phyloP scores from a whole-genome alignment of 2,113 vertebrate species.

The Oenanthe melanoleuca region DNA sequence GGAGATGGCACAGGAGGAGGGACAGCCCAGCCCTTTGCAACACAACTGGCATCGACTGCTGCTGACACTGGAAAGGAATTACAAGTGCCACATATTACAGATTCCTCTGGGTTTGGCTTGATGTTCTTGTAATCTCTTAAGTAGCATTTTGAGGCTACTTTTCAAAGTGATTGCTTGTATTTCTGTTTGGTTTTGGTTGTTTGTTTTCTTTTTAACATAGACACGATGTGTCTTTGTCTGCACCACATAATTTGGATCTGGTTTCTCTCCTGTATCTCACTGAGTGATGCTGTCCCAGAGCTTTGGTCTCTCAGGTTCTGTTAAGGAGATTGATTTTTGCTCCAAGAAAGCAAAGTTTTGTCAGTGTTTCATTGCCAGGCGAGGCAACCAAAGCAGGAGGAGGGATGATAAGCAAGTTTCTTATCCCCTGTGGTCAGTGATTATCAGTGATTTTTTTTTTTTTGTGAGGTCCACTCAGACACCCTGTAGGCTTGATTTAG shows the following conservation, averaged over 20 bases:
- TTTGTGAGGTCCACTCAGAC: background rate
- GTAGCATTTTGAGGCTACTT: background rate
- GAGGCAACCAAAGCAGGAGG: background rate
- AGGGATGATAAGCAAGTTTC: background rate
- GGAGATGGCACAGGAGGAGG: background rate
- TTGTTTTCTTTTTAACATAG: background rate
- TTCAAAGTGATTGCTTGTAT: background rate
- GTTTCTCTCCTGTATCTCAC: background rate
- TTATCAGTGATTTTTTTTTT: background rate
- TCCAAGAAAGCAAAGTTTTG: background rate
- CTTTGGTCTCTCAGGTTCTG: background rate
- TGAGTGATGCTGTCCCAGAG: rapidly evolving
- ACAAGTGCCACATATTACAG: background rate
- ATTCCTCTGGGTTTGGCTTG: background rate
- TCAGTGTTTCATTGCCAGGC: background rate
- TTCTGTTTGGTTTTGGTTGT: background rate
- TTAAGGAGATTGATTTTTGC: background rate
- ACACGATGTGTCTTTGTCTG: background rate
- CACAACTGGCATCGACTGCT: rapidly evolving
- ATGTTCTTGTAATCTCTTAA: background rate
- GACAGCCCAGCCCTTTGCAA: background rate
- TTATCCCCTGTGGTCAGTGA: background rate
- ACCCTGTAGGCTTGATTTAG: background rate
- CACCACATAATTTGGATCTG: background rate
- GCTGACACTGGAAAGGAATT: background rate